Percentiles rank a stretch among this genome's conserved stretches.
Conservation (phyloP, 2,113 vertebrate genomes). For the Fulica atra region DNA sequence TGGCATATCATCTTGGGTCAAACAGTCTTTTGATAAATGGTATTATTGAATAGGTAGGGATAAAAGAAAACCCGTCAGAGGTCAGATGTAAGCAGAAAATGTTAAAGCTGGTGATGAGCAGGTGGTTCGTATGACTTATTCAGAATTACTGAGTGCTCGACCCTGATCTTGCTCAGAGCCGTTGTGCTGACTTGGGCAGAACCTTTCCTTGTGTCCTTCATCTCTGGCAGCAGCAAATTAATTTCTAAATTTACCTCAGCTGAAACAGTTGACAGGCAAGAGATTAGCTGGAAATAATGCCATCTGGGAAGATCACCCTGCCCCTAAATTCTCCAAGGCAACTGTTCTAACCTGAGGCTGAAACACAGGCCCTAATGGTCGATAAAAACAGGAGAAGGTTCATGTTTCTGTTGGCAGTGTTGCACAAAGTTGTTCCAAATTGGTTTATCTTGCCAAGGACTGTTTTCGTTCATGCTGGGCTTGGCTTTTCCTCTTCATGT, state of each 20-base stretch:
- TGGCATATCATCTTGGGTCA: background rate
- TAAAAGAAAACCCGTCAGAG: background rate
- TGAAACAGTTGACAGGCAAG: constrained; percentile 3
- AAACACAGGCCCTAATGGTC: background rate
- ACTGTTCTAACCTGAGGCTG: background rate
- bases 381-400: background rate
- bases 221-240: background rate
- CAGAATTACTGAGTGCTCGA: background rate
- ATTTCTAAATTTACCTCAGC: constrained; percentile 5
- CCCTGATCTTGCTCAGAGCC: background rate
- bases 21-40: background rate
- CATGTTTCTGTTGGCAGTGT: constrained; percentile 26
- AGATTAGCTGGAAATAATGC: constrained; percentile 17
- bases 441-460: background rate
- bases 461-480: background rate
- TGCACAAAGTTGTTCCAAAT: background rate
- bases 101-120: background rate
- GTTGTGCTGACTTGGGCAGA: constrained; percentile 4
- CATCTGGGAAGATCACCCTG: background rate
- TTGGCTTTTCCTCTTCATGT: constrained; percentile 10
- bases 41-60: background rate
- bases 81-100: background rate
- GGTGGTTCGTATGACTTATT: background rate
- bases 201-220: background rate
- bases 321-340: background rate